Conservation (phyloP, 2,888 invertebrate genomes). For the Protula sp. region DNA sequence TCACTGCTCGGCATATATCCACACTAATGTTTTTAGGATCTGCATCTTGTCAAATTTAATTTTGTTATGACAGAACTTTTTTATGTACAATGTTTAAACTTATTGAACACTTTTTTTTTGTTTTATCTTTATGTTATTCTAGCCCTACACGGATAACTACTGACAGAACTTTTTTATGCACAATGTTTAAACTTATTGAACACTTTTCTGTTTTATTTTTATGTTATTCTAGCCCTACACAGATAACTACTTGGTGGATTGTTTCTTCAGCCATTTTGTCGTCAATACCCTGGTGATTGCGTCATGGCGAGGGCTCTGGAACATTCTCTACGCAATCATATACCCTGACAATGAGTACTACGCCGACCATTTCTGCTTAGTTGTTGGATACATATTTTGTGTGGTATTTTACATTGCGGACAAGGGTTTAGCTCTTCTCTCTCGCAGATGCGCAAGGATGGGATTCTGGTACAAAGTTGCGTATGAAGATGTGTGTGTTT, state of each 20-base stretch:
- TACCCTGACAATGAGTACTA: not conserved
- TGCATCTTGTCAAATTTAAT: too few species aligned
- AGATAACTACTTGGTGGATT: not conserved
- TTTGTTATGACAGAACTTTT: too few species aligned
- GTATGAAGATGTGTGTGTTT: not conserved
- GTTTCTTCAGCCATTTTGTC: not conserved
- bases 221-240: not conserved
- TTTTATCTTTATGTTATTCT: too few species aligned
- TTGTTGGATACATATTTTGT: not conserved
- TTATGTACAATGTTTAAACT: too few species aligned
- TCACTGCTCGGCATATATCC: too few species aligned
- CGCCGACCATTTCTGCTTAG: not conserved
- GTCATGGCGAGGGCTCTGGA: not conserved
- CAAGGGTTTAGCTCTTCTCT: not conserved
- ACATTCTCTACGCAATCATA: not conserved
- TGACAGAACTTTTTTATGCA: too few species aligned
- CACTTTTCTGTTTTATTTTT: too few species aligned
- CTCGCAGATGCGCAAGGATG: not conserved
- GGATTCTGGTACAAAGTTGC: not conserved
- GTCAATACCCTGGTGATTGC: not conserved
- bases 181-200: too few species aligned
- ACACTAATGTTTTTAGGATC: too few species aligned
- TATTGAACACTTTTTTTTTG: too few species aligned
- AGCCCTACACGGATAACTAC: too few species aligned
- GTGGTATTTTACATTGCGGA: not conserved